phyloP scores from a whole-genome alignment of 2,113 vertebrate species.

The Bujurquina vittata region DNA sequence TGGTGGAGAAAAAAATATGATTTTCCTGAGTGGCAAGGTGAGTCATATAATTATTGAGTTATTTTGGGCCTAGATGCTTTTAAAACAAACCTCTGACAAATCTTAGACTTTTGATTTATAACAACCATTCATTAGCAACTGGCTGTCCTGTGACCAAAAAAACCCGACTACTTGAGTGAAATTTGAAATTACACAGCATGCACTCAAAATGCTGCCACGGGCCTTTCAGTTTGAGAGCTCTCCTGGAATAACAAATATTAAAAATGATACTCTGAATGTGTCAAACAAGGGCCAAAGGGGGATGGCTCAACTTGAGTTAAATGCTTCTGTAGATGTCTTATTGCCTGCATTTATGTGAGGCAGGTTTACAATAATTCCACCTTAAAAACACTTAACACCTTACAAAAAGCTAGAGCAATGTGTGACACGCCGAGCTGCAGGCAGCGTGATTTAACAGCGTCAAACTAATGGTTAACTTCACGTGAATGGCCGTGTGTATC shows the following conservation, averaged over 20 bases:
- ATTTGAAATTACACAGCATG: slow-evolving; percentile 27
- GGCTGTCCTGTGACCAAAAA: slow-evolving; percentile 41
- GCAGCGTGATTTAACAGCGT: slow-evolving; percentile 4
- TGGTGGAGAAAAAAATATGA: slow-evolving; percentile 44
- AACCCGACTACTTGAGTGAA: slow-evolving; percentile 47
- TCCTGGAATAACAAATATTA: neutral
- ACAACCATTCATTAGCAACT: slow-evolving; percentile 67
- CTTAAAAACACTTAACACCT: neutral
- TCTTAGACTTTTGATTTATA: slow-evolving; percentile 71
- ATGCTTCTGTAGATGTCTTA: neutral
- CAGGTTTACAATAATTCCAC: neutral
- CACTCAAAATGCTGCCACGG: slow-evolving; percentile 3
- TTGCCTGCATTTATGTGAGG: neutral
- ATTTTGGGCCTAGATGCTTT: slow-evolving; percentile 68
- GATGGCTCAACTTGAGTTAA: neutral
- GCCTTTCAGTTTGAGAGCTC: neutral
- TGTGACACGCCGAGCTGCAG: neutral
- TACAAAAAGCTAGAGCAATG: neutral
- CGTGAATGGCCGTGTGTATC: neutral
- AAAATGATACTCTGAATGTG: slow-evolving; percentile 13
- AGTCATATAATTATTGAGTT: slow-evolving; percentile 78
- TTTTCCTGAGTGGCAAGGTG: slow-evolving; percentile 73
- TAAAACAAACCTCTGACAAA: slow-evolving; percentile 71
- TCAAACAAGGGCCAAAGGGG: neutral
- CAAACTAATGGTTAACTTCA: neutral